Base-by-base conservation (phyloP, 2,113 vertebrate genomes). In the Furnarius figulus region DNA sequence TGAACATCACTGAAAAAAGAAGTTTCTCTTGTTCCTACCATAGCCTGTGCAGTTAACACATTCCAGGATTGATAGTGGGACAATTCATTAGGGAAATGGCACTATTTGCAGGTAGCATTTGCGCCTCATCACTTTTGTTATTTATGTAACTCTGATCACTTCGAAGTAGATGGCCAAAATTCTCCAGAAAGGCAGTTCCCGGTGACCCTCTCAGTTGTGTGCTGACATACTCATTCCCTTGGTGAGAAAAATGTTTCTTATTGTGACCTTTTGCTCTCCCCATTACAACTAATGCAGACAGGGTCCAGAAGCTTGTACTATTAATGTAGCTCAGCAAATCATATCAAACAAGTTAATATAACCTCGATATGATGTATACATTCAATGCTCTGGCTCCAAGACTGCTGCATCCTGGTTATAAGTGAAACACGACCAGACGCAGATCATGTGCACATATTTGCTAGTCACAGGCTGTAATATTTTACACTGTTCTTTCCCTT, bases 1-100 rank as follows among this genome's bases (percentile, higher is more conserved):
- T 65, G 79, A 23, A 46, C 17, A 22, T 47, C 79, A 72, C 65
- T 72, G 74, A 68, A 80, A 88, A 87, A 93, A 93, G 67, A 91
- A 76, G 66, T 65, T 93, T 77, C 68, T 83, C 76, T 93, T 86
- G 65, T 90, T 94, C 78, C 83, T 89, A 7, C 56, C 84, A 78
- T 56, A 85, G 85, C 61, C 78, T 89, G 65, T 72, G 83, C 83
- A 78, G 70, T 77, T 86, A 92, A 87, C 56, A 53, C 75, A 80
- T 96, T 90, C 90, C 90, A 78, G 76, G 40, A 58, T 55, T 84
- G 82, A 92, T 2, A 90, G 87, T 3, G 50, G 37, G 63, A 70
- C 24, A 75, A 78, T 67, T 74, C 61, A 52, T 84, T 78, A 81
- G 78, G 75, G n/a, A 95, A 84, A 86, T 9, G 6, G 65, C 11